These are phyloP conservation scores for Penaeus monodon DNA, from an alignment of 2,888 invertebrate genomes.

Conservation along the genomic window DNA sequence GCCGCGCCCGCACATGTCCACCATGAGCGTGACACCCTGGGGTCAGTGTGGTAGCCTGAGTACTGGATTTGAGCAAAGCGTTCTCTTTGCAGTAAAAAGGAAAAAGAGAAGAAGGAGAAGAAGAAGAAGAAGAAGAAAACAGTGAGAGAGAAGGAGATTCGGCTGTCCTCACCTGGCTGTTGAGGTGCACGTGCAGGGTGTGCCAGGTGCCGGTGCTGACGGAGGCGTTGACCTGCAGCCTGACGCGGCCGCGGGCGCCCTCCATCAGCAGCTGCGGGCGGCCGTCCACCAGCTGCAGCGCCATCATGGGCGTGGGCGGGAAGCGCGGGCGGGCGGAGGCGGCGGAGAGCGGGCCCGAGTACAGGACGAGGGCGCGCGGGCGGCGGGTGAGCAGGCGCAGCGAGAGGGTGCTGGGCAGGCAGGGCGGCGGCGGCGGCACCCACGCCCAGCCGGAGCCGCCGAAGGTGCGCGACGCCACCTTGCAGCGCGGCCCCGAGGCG, in stretches of 20 bases:
- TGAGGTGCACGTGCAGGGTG: slow-evolving; percentile 48
- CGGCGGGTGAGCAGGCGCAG: slow-evolving; percentile 45
- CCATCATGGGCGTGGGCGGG: slow-evolving; percentile 34
- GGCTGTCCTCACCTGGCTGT: slow-evolving; percentile 35
- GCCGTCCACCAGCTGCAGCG: slow-evolving; percentile 45
- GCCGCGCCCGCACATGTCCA: slow-evolving; percentile 38
- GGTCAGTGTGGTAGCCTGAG: neutral
- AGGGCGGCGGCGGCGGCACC: slow-evolving; percentile 47
- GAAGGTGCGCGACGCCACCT: slow-evolving; percentile 50
- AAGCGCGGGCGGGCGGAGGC: slow-evolving; percentile 8
- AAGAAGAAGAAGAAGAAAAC: too few relatives aligned
- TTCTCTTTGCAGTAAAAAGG: too few relatives aligned
- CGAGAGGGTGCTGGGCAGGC: slow-evolving; percentile 47
- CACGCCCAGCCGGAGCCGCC: slow-evolving; percentile 52
- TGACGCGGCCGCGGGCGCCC: slow-evolving; percentile 30
- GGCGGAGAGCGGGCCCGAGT: slow-evolving; percentile 48
- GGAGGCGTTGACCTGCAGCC: slow-evolving; percentile 33
- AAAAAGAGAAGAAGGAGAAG: too few relatives aligned
- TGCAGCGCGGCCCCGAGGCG: slow-evolving; percentile 52
- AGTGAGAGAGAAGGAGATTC: too few relatives aligned
- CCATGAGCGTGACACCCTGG: slow-evolving; percentile 50
- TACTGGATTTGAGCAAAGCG: too few relatives aligned
- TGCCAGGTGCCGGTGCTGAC: slow-evolving; percentile 36
- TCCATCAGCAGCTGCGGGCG: slow-evolving; percentile 43
- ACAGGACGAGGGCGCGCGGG: slow-evolving; percentile 47